Evolutionary conservation across 2,113 vertebrate genomes (phyloP), one percentile per base, ranked within the genome.

Genomic region (Chloropsis cyanopogon): DNA sequence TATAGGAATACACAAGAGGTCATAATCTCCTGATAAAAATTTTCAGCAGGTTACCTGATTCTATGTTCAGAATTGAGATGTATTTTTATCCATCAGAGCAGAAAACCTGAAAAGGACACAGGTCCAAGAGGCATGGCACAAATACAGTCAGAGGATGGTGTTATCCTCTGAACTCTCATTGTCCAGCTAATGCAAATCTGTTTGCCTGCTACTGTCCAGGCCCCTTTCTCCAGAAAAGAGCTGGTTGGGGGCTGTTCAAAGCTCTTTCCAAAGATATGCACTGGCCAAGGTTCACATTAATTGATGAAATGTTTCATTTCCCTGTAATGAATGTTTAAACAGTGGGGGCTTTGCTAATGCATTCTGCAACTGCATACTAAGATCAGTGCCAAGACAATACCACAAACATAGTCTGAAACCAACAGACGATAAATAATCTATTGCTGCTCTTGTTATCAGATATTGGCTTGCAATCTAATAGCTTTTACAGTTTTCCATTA

Each of bases 401-500:
- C 37, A 76, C 82, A 90, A 93, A 76, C 61, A 79, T 35, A 17
- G 83, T 50, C 88, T 86, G 88, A 96, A 95, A 89, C 88, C 70
- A 92, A 42, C 72, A 80, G 77, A 87, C 0, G 3, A 93, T 96
- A 89, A 96, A 96, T 96, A 91, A 96, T 93, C 93, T 87, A 96
- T 93, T 95, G 93, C 83, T 93, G 39, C 56, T 70, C 50, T 37
- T 0, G 23, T 88, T 96, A 96, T 92, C 93, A 95, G 94, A 95
- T 93, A 91, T 88, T 96, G 93, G 86, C 78, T 80, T 95, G 95
- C 91, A 95, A 97, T 86, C 80, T 79, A 95, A 93, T 96, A 95
- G 86, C 88, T 95, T 92, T 96, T 94, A 79, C 18, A 0, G 75
- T 57, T 86, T 91, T 56, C 90, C 83, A 65, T 83, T 89, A 94